Evolutionary conservation across 2,888 invertebrate genomes (phyloP).

Genomic region (Melolontha melolontha): DNA sequence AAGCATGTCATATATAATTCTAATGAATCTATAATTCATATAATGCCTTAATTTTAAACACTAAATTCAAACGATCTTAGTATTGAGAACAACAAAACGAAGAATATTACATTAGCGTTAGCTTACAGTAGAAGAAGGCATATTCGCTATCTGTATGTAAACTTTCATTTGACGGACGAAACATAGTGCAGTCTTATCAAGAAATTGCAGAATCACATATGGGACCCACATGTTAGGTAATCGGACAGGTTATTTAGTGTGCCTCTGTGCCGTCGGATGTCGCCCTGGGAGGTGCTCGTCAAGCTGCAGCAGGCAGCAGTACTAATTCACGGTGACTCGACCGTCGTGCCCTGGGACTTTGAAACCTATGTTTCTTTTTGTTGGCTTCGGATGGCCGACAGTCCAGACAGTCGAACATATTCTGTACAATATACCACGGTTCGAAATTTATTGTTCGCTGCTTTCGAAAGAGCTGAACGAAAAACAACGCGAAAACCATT

Average conservation of each 20-base stretch:
- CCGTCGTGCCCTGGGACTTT: slow-evolving; percentile 10
- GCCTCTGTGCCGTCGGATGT: slow-evolving; percentile 54
- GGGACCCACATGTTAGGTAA: slow-evolving; percentile 48
- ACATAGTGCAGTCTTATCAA: slow-evolving; percentile 44
- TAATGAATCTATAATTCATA: too few species aligned
- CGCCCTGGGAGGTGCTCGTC: slow-evolving; percentile 60
- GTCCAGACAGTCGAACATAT: slow-evolving; percentile 6
- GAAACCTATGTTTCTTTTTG: slow-evolving; percentile 22
- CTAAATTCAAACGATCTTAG: too few species aligned
- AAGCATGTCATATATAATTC: too few species aligned
- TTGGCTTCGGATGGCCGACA: background rate
- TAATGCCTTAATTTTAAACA: too few species aligned
- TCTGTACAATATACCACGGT: background rate
- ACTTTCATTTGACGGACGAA: background rate
- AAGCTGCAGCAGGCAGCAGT: slow-evolving; percentile 54
- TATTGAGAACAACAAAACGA: too few species aligned
- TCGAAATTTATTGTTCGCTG: slow-evolving; percentile 6
- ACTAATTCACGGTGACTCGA: slow-evolving; percentile 56
- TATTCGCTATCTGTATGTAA: slow-evolving; percentile 3
- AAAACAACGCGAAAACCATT: background rate
- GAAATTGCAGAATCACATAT: slow-evolving; percentile 49
- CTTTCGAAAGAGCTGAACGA: background rate
- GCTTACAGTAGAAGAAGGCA: too few species aligned
- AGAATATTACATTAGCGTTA: too few species aligned
- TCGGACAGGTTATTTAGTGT: slow-evolving; percentile 59